Conservation (phyloP, 2,888 invertebrate genomes). For the Agrotis ipsilon region DNA sequence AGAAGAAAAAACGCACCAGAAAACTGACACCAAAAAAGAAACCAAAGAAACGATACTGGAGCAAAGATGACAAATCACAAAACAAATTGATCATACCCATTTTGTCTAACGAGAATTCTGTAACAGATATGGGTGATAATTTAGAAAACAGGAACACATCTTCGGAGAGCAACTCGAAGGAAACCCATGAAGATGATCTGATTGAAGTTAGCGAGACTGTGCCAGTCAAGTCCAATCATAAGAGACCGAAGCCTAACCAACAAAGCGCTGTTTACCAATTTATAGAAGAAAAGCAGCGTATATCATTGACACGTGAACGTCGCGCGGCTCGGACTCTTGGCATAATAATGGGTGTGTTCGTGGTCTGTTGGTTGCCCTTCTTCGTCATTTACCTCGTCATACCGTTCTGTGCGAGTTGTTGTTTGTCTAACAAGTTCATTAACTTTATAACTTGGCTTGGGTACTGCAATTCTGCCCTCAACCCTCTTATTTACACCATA, state of each 20-base stretch:
- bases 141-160: constrained; percentile 85
- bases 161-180: constrained; percentile 88
- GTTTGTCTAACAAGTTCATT: constrained; percentile 95
- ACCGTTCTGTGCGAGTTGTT: constrained; percentile 96
- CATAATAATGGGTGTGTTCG: constrained; percentile 99
- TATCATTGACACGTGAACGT: constrained; percentile 98
- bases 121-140: constrained; percentile 84
- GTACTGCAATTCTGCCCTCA: constrained; percentile 97
- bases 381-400: constrained; percentile 98
- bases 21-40: constrained; percentile 87
- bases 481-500: constrained; percentile 98
- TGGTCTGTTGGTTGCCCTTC: constrained; percentile 99
- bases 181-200: constrained; percentile 84
- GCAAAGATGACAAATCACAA: constrained; percentile 86
- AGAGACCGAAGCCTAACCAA: constrained; percentile 77
- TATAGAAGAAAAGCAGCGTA: constrained; percentile 97
- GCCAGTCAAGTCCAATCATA: constrained; percentile 74
- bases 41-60: constrained; percentile 90
- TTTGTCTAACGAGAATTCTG: constrained; percentile 86
- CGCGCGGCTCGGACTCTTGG: constrained; percentile 98
- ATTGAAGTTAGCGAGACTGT: constrained; percentile 78
- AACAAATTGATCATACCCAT: constrained; percentile 88
- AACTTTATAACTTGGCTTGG: constrained; percentile 98
- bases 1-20: constrained; percentile 83
- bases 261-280: constrained; percentile 95